Base-by-base conservation (phyloP, 2,797 vertebrate genomes). In the Lateolabrax maculatus region DNA sequence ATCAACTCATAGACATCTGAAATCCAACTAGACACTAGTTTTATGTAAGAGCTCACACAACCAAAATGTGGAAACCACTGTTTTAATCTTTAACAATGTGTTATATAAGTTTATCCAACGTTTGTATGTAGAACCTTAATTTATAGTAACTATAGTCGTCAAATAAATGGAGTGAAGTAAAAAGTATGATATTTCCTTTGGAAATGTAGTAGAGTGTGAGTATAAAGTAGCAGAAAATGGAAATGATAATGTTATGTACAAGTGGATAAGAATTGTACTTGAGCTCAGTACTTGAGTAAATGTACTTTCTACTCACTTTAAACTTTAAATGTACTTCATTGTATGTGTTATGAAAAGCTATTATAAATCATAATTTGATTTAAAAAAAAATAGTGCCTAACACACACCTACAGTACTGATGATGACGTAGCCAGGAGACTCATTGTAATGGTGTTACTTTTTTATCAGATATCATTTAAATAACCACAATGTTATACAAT, bases 371-470 rank as follows among this genome's bases (percentile, higher is more conserved):
- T 48, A 21, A 34, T 44, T 19, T 44, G 55, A 16, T 53, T n/a
- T n/a, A n/a, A n/a, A n/a, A n/a, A n/a, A n/a, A n/a, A n/a, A 21
- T 44, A 41, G 18, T 12, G 9, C 5, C 9, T 29, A 18, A 29
- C 19, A 46, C n/a, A n/a, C n/a, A 36, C 9, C 29, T 11, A 12
- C 15, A n/a, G n/a, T n/a, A n/a, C 11, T 25, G 31, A 36, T 48
- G 43, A 65, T 13, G 19, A 25, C 21, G 6, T 9, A 63, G 29
- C 12, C 18, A 23, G 31, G 19, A 18, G 6, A 48, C 12, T 9
- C 52, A 13, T 65, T 60, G 8, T 62, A 37, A 23, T 39, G 46
- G 29, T 66, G 15, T 19, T 56, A n/a, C 25, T 49, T 73, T 61
- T 57, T 21, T 19, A 12, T 27, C 3, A 6, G 27, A 61, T 6